Evolutionary conservation across 2,113 vertebrate genomes (phyloP).

Genomic region (Clarias batrachus): DNA sequence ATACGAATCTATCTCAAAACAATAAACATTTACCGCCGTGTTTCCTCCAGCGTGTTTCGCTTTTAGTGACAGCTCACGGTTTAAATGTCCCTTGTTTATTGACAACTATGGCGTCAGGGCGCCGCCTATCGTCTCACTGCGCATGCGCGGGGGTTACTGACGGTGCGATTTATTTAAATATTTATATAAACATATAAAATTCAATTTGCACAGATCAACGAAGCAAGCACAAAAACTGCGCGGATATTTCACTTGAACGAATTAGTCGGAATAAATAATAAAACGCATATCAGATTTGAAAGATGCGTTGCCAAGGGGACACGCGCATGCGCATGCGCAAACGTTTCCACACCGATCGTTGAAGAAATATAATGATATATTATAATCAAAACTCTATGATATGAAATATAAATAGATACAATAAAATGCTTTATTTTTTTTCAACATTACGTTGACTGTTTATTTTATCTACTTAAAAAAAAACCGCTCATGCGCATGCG

Average conservation of each 20-base stretch:
- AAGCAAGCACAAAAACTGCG: not conserved
- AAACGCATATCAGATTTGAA: not conserved
- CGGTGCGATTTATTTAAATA: not conserved
- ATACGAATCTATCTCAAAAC: not conserved
- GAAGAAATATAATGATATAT: not conserved
- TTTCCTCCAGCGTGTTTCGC: not conserved
- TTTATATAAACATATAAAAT: not conserved
- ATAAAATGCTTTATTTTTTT: no score
- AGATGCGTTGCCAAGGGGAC: not conserved
- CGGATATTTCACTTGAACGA: not conserved
- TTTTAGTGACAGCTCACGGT: conserved; percentile 53
- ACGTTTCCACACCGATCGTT: not conserved
- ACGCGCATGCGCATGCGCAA: not conserved
- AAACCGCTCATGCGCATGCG: conserved; percentile 42
- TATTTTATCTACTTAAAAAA: not conserved
- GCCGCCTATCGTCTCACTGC: conserved; percentile 21
- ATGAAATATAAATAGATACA: no score
- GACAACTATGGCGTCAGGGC: conserved; percentile 38
- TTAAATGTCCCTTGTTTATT: conserved; percentile 69
- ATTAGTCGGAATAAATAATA: not conserved
- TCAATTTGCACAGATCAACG: not conserved
- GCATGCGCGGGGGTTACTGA: conserved; percentile 16
- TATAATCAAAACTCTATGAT: no score
- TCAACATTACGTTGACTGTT: not conserved
- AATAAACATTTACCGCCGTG: not conserved